Percentiles rank a stretch among this genome's conserved stretches.
Conservation (phyloP, 2,888 invertebrate genomes). For the Therioaphis trifolii region DNA sequence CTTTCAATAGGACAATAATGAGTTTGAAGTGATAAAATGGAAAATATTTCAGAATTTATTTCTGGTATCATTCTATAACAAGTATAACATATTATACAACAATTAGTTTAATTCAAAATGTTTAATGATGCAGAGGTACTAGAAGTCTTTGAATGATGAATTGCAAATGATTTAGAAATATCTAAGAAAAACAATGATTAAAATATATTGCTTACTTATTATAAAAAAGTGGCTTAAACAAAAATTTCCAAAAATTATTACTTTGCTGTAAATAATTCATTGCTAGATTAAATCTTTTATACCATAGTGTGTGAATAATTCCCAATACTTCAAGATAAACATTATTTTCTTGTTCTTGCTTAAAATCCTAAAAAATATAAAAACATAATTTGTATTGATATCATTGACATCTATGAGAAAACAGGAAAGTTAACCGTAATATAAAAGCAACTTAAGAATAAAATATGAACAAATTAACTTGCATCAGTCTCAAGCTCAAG, state of each 20-base stretch:
- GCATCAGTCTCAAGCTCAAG: slow-evolving; percentile 54
- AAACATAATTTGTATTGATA: background rate
- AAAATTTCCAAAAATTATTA: slow-evolving; percentile 52
- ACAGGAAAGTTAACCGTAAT: too few species aligned
- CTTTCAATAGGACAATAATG: slow-evolving; percentile 53
- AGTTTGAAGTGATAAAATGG: slow-evolving; percentile 55
- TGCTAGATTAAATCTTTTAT: slow-evolving; percentile 59
- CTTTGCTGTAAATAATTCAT: slow-evolving; percentile 60
- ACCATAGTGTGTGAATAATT: slow-evolving; percentile 55
- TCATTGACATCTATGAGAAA: too few species aligned
- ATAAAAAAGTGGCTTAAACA: slow-evolving; percentile 56
- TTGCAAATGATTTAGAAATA: background rate
- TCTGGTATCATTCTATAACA: slow-evolving; percentile 55
- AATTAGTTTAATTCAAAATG: too few species aligned
- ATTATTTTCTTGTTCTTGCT: slow-evolving; percentile 48
- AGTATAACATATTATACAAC: background rate
- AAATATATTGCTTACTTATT: slow-evolving; percentile 42
- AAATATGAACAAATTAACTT: background rate
- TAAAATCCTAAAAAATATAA: slow-evolving; percentile 48
- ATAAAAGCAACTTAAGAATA: too few species aligned
- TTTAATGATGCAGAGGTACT: too few species aligned
- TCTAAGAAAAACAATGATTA: background rate
- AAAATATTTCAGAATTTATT: slow-evolving; percentile 60
- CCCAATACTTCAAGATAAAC: slow-evolving; percentile 54
- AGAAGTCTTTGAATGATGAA: too few species aligned